Evolutionary conservation across 2,113 vertebrate genomes (phyloP).

Genomic region (Neodontobutis hainanensis): DNA sequence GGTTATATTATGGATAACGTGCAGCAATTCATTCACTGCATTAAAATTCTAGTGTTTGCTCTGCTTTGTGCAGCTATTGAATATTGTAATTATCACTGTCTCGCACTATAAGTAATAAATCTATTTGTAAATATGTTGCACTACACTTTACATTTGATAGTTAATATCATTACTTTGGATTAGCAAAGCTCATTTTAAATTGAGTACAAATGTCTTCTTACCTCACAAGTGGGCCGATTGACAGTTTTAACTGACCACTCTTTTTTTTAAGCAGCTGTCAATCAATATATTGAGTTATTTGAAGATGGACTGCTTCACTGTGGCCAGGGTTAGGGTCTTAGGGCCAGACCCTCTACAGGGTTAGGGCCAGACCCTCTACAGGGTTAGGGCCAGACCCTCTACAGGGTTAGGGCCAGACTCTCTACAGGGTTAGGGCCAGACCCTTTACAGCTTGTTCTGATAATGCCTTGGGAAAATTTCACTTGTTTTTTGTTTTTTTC

Average conservation of each 20-base stretch:
- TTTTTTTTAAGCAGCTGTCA: slow-evolving; percentile 12
- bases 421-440: too few relatives aligned
- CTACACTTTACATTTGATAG: not conserved
- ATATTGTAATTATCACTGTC: not conserved
- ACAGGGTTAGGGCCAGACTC: too few relatives aligned
- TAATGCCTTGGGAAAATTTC: not conserved
- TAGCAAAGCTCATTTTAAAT: slow-evolving; percentile 17
- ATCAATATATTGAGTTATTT: slow-evolving; percentile 8
- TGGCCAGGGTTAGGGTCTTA: slow-evolving; percentile 1
- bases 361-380: not conserved
- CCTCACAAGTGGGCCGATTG: not conserved
- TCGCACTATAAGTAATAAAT: not conserved
- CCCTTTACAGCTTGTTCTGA: not conserved
- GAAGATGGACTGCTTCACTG: slow-evolving; percentile 7
- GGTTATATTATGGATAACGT: too few relatives aligned
- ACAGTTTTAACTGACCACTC: not conserved
- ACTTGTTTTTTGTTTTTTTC: not conserved
- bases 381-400: not conserved
- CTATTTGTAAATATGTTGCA: not conserved
- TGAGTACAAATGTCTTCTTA: too few relatives aligned
- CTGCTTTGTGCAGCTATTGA: not conserved
- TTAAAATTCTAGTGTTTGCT: too few relatives aligned
- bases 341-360: not conserved
- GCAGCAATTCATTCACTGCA: too few relatives aligned
- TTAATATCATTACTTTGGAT: not conserved